phyloP scores from a whole-genome alignment of 2,888 invertebrate species.

The Hirtodrosophila cameraria region DNA sequence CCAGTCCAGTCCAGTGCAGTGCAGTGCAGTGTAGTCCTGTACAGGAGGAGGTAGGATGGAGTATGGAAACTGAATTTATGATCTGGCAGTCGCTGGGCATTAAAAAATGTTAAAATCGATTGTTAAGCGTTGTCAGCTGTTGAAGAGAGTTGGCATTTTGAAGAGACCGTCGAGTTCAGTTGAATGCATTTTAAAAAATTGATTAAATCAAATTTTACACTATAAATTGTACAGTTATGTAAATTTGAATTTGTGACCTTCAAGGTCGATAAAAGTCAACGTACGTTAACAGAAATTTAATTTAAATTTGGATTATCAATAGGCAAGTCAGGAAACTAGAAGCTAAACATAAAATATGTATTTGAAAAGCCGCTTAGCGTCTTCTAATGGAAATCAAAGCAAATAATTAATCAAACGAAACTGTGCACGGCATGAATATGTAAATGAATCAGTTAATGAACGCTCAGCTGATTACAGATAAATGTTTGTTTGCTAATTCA shows the following conservation, averaged over 20 bases:
- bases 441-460: constrained; percentile 34
- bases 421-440: constrained; percentile 15
- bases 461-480: constrained; percentile 9
- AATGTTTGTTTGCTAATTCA: constrained; percentile 2
- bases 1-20: background rate
- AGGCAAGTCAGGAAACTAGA: constrained; percentile 15
- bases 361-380: constrained; percentile 3
- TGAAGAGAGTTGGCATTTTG: constrained; percentile 29
- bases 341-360: background rate
- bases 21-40: too few relatives aligned
- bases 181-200: constrained; percentile 20
- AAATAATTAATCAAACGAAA: constrained; percentile 27
- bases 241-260: constrained; percentile 16
- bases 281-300: background rate
- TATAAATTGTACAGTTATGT: constrained; percentile 5
- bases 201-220: constrained; percentile 15
- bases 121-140: constrained; percentile 67
- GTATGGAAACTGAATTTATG: constrained; percentile 61
- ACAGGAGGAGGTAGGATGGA: background rate
- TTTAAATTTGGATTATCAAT: background rate
- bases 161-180: background rate
- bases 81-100: constrained; percentile 42
- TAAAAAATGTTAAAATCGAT: constrained; percentile 69
- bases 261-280: constrained; percentile 5
- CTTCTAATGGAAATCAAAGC: constrained; percentile 22